Evolutionary conservation across 2,888 invertebrate genomes (phyloP), one percentile per base, ranked within the genome.

Genomic region (Andrena trimmerana): DNA sequence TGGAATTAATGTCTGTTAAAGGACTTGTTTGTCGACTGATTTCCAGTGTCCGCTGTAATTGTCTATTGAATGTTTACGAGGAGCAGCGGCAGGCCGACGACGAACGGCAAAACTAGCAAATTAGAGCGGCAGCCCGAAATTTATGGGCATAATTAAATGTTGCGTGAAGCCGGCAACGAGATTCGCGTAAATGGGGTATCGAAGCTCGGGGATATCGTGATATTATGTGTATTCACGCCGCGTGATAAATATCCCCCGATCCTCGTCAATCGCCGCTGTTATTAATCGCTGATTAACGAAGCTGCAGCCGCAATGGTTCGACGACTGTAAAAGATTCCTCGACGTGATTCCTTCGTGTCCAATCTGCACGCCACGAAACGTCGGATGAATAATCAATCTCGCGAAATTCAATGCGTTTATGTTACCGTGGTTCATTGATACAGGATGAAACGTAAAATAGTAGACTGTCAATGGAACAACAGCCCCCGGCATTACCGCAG

Each of bases 381-480:
- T 1, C 42, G 42, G 42, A 42, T 16, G 16, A 57, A 27, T 57
- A 24, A 57, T 27, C 10, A 57, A 27, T 60, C 20, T 60, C 60
- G n/a, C 8, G 31, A 60, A 16, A 31, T 60, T 31, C 31, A 7
- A 59, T 33, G 57, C 70, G 67, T 67, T 63, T 42, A 75, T 71
- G 57, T 70, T 33, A 60, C 31, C 60, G 4, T 10, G 10, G 33
- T 20, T 36, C 33, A 6, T 24, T 27, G 57, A 42, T 36, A 52
- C 74, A 74, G 54, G 42, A 57, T 42, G 57, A 62, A 72, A 80
- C 75, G 71, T 13, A 57, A 57, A 20, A 33, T 20, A 62, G 29
- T 33, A 62, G 20, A 62, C 20, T 62, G 20, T 62, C 13, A 29
- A 62, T 5, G 33, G 33, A 62, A 16, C n/a, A 20, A n/a, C 20